These are phyloP conservation scores for Rhinolophus ferrumequinum DNA, from an alignment of 2,113 vertebrate genomes.

Conservation along the genomic window DNA sequence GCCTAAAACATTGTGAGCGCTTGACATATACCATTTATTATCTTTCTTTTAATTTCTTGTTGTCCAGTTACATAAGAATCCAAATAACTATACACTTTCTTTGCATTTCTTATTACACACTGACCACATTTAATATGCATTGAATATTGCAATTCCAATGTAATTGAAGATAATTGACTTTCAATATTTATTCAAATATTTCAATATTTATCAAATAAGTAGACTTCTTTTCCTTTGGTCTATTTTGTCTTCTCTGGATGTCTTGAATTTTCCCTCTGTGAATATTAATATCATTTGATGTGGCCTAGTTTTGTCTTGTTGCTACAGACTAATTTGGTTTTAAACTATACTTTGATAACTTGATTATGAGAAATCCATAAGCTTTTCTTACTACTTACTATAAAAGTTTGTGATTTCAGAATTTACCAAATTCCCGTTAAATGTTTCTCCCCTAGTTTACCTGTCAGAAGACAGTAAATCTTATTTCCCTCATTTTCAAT, in stretches of 20 bases:
- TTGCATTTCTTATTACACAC: background rate
- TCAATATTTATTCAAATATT: background rate
- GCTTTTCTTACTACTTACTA: background rate
- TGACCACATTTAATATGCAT: background rate
- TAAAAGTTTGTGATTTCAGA: background rate
- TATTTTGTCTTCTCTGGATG: background rate
- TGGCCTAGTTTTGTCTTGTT: background rate
- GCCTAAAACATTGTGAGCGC: background rate
- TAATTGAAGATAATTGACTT: background rate
- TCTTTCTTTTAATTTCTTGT: background rate
- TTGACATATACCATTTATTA: background rate
- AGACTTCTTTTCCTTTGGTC: background rate
- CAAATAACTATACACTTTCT: background rate
- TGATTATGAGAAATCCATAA: background rate
- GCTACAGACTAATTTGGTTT: background rate
- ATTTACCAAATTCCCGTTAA: background rate
- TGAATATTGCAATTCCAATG: background rate
- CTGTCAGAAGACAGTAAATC: background rate
- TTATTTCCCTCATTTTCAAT: background rate
- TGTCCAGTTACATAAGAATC: background rate
- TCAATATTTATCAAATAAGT: conserved; percentile 14
- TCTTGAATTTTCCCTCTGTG: background rate
- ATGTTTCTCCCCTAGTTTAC: background rate
- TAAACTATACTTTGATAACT: background rate
- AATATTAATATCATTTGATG: background rate